phyloP scores from a whole-genome alignment of 2,113 vertebrate genomes.

The Sceloporus undulatus region DNA sequence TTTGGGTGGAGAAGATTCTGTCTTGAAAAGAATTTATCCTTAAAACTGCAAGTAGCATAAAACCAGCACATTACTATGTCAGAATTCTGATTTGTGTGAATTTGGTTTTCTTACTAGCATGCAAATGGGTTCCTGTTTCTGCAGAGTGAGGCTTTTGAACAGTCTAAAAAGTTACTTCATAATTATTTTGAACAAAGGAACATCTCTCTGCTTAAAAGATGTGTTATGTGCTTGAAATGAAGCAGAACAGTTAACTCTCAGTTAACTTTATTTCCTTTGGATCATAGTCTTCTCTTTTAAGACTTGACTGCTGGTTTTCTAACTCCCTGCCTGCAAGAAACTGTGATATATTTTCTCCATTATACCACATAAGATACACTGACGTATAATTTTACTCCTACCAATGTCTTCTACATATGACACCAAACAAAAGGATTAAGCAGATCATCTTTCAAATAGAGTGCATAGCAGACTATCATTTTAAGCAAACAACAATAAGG shows the following conservation, averaged over 20 bases:
- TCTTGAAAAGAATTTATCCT: constrained; percentile 70
- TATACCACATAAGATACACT: neutral
- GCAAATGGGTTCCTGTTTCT: neutral
- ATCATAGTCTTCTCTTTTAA: neutral
- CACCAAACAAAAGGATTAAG: neutral
- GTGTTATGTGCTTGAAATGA: neutral
- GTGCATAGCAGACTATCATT: constrained; percentile 6
- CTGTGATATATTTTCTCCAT: rapidly evolving
- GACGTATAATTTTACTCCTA: neutral
- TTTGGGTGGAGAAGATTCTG: constrained; percentile 65
- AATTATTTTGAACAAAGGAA: constrained; percentile 8
- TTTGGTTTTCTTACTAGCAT: constrained; percentile 37
- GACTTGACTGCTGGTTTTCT: neutral
- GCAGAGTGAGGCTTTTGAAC: rapidly evolving
- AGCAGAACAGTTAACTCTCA: neutral
- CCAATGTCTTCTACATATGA: neutral
- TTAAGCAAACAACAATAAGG: neutral
- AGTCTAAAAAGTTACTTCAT: neutral
- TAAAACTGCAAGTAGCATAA: constrained; percentile 52
- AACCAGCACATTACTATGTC: constrained; percentile 33
- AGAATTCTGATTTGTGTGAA: constrained; percentile 18
- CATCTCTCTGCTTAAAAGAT: neutral
- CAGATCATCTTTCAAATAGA: neutral
- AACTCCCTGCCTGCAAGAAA: neutral
- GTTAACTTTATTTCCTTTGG: neutral